Conservation (phyloP, 2,888 invertebrate genomes). For the Orchesellides sinensis region DNA sequence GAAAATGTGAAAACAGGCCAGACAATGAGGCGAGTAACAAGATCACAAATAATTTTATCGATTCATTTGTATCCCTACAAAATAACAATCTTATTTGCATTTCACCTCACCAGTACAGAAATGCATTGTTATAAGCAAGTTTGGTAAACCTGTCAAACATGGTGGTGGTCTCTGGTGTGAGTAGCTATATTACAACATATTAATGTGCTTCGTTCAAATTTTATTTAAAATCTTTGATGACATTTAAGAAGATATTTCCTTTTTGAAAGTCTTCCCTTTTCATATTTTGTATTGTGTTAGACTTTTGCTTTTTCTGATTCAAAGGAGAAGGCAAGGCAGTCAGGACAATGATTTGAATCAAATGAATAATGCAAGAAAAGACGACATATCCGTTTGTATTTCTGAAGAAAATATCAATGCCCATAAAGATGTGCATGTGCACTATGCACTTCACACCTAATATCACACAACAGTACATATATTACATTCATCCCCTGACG, state of each 20-base stretch:
- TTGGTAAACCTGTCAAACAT: conserved; percentile 28
- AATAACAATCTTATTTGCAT: conserved; percentile 61
- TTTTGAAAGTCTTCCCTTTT: not conserved
- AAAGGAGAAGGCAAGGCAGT: conserved; percentile 48
- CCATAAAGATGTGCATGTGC: not conserved
- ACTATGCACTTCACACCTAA: not conserved
- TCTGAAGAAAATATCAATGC: not conserved
- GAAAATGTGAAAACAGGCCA: conserved; percentile 36
- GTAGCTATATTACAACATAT: not conserved
- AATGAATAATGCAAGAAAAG: conserved; percentile 33
- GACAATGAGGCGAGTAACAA: conserved; percentile 6
- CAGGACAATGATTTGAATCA: conserved; percentile 22
- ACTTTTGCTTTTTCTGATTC: conserved; percentile 51
- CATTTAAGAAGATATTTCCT: conserved; percentile 31
- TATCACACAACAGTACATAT: too few species aligned
- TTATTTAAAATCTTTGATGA: conserved; percentile 13
- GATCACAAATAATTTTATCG: conserved; percentile 22
- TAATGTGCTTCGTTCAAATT: conserved; percentile 7
- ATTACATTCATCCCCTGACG: not conserved
- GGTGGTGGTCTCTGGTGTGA: conserved; percentile 28
- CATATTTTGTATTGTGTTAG: conserved; percentile 16
- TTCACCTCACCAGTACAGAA: conserved; percentile 10
- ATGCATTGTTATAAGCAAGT: conserved; percentile 19
- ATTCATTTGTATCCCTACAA: conserved; percentile 47
- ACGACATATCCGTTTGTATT: conserved; percentile 54